A percentile compares a stretch with the other conserved stretches of the same genome.
Conservation (phyloP, 2,797 vertebrate genomes). For the Thaleichthys pacificus region DNA sequence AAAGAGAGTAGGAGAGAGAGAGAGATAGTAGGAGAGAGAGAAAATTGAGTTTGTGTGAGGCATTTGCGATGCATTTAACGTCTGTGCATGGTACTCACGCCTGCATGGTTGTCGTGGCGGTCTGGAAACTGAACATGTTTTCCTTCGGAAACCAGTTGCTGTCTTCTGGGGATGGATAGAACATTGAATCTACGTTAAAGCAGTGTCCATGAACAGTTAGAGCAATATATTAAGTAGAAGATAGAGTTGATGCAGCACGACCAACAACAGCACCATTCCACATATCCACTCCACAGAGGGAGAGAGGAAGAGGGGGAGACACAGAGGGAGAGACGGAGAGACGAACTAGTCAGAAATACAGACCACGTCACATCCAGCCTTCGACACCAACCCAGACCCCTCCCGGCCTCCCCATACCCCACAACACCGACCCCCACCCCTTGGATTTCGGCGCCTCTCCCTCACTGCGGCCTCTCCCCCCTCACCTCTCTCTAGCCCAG, state of each 20-base stretch:
- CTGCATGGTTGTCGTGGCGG: conserved; percentile 98
- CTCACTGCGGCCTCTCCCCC: conserved; percentile 64
- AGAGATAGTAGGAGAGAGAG: neutral
- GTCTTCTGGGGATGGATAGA: conserved; percentile 81
- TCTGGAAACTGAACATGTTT: conserved; percentile 96
- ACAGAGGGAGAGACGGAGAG: conserved; percentile 66
- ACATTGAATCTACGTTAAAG: conserved; percentile 6
- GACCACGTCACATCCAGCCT: conserved; percentile 72
- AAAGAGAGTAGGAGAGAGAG: conserved; percentile 17
- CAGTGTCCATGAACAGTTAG: neutral
- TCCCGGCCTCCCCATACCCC: conserved; percentile 9
- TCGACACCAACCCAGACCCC: conserved; percentile 15
- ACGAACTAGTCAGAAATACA: conserved; percentile 67
- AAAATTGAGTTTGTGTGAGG: conserved; percentile 4
- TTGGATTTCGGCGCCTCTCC: conserved; percentile 59
- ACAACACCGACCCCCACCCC: neutral
- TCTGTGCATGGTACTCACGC: conserved; percentile 83
- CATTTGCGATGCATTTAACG: neutral
- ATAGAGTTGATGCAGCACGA: conserved; percentile 44
- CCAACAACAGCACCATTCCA: conserved; percentile 58
- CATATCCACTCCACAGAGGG: conserved; percentile 71
- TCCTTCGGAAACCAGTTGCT: conserved; percentile 98
- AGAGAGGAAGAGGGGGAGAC: conserved; percentile 72
- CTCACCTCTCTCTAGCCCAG: conserved; percentile 85
- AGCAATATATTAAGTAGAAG: neutral